phyloP scores from a whole-genome alignment of 2,113 vertebrate species.

The Vulpes lagopus region DNA sequence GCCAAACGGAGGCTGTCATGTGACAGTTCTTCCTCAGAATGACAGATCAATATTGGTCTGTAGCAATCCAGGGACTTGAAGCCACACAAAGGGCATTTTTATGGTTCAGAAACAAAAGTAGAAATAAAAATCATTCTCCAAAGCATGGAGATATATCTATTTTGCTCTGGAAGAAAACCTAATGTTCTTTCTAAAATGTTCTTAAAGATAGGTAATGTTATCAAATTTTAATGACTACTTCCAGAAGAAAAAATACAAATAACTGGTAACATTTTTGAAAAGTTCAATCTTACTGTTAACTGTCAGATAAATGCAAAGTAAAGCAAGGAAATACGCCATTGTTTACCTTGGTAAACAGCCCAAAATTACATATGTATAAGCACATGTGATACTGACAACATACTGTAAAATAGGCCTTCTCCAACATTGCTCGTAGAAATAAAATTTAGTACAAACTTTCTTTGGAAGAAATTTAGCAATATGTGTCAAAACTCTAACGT shows the following conservation, averaged over 20 bases:
- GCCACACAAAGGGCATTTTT: slow-evolving; percentile 44
- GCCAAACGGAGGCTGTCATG: background rate
- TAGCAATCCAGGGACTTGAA: slow-evolving; percentile 54
- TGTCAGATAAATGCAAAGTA: background rate
- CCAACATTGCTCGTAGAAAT: background rate
- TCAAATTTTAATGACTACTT: slow-evolving; percentile 30
- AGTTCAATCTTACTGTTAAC: background rate
- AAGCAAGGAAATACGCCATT: background rate
- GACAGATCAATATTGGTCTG: slow-evolving; percentile 59
- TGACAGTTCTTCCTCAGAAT: slow-evolving; percentile 56
- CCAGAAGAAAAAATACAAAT: slow-evolving; percentile 47
- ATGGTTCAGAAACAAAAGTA: slow-evolving; percentile 22
- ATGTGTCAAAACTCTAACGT: background rate
- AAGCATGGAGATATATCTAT: background rate
- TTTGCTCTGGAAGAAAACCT: slow-evolving; percentile 37
- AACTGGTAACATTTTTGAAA: background rate
- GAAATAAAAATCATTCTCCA: slow-evolving; percentile 60
- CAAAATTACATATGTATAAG: background rate
- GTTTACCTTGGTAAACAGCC: background rate
- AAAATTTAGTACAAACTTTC: background rate
- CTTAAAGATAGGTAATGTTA: slow-evolving; percentile 29
- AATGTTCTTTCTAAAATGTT: background rate
- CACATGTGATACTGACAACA: background rate
- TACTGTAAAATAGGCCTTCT: background rate
- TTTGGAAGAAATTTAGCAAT: background rate